A percentile compares a stretch with the other conserved stretches of the same genome.
phyloP scores from a whole-genome alignment of 2,797 vertebrate genomes.

The Crax fasciolata region DNA sequence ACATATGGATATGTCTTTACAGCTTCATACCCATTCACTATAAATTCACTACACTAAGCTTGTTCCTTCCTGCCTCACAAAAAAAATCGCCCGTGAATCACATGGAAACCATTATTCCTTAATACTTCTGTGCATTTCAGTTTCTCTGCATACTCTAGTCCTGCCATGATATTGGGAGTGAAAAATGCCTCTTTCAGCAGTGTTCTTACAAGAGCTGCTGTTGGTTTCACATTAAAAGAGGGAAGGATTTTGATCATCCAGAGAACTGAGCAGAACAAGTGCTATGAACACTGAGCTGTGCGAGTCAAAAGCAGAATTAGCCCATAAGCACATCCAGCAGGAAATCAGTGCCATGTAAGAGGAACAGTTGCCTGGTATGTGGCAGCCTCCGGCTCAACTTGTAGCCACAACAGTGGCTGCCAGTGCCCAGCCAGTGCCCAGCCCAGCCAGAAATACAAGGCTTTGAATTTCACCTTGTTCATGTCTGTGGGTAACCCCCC shows the following conservation, averaged over 20 bases:
- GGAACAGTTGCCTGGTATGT: background rate
- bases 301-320: background rate
- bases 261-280: background rate
- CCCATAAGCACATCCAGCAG: background rate
- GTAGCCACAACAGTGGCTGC: background rate
- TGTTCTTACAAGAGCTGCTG: background rate
- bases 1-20: background rate
- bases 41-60: background rate
- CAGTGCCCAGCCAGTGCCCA: background rate
- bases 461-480: background rate
- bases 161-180: background rate
- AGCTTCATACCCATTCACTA: background rate
- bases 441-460: too few relatives aligned
- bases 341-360: background rate
- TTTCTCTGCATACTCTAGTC: background rate
- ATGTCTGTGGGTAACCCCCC: background rate
- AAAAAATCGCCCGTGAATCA: background rate
- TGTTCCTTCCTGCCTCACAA: background rate
- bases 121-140: background rate
- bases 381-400: background rate
- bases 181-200: rapidly evolving
- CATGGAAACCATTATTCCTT: background rate
- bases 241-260: background rate
- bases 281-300: background rate
- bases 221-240: background rate